Evolutionary conservation across 2,113 vertebrate genomes (phyloP).

Genomic region (Aphelocoma coerulescens): DNA sequence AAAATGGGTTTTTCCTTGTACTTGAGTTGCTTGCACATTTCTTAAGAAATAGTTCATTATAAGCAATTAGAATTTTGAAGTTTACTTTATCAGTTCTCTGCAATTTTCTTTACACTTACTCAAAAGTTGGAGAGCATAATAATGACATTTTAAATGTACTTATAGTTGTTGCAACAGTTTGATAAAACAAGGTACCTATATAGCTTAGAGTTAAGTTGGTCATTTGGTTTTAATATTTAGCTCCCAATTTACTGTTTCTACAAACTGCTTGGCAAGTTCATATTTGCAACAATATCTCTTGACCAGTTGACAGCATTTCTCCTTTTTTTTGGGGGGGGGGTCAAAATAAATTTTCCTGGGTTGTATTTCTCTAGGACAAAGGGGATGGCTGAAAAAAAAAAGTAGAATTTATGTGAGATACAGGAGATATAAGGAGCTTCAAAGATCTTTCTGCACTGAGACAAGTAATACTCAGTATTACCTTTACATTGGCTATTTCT

Average conservation of each 20-base stretch:
- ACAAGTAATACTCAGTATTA: not conserved
- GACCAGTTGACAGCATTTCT: not conserved
- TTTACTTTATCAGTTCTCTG: not conserved
- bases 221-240: not conserved
- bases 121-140: not conserved
- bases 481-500: not conserved
- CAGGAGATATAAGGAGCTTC: not conserved
- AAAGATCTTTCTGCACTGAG: not conserved
- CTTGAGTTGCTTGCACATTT: not conserved
- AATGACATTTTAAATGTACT: not conserved
- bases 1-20: not conserved
- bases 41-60: not conserved
- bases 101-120: not conserved
- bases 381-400: not conserved
- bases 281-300: not conserved
- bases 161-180: not conserved
- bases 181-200: not conserved
- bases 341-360: not conserved
- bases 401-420: not conserved
- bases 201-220: not conserved
- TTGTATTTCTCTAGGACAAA: not conserved
- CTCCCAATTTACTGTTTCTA: not conserved
- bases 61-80: not conserved
- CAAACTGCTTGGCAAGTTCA: not conserved
- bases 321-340: not conserved